A percentile compares a stretch with the other conserved stretches of the same genome.
Evolutionary conservation across 2,113 vertebrate genomes (phyloP).

Genomic region (Mus musculus): GRCm39 chr6:119012001-119012500

Average conservation of each 20-base stretch:
- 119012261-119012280: background rate
- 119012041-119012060: background rate
- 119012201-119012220: background rate
- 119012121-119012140: background rate
- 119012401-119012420: constrained; percentile 77
- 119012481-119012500: constrained; percentile 79
- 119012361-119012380: background rate
- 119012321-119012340: background rate
- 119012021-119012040: background rate
- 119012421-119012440: constrained; percentile 73
- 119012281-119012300: background rate
- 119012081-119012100: no score
- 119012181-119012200: background rate
- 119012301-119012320: background rate
- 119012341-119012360: background rate
- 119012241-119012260: background rate
- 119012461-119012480: constrained; percentile 79
- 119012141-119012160: background rate
- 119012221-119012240: background rate
- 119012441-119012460: constrained; percentile 78
- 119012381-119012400: background rate
- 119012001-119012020: background rate
- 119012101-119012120: background rate
- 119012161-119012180: background rate
- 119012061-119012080: background rate